A percentile compares a stretch with the other conserved stretches of the same genome.
Evolutionary conservation across 2,797 vertebrate species (phyloP).

Genomic region (Periparus ater): DNA sequence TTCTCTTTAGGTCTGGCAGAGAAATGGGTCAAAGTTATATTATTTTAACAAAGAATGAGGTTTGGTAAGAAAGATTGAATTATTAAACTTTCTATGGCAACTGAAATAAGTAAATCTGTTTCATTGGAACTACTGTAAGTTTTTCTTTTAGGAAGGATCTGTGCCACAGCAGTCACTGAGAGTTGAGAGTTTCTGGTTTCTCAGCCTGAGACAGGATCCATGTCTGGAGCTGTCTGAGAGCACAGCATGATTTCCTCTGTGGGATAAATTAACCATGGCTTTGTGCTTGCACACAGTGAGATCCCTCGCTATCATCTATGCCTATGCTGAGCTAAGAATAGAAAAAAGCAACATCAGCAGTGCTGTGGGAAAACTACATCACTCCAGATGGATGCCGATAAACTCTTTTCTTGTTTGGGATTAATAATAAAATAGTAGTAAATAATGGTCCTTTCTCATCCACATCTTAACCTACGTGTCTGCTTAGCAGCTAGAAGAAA

Average conservation of each 20-base stretch:
- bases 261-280: constrained; percentile 55
- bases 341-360: constrained; percentile 66
- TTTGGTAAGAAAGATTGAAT: background rate
- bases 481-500: background rate
- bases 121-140: constrained; percentile 1
- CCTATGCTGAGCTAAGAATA: constrained; percentile 58
- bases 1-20: background rate
- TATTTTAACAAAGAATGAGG: background rate
- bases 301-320: constrained; percentile 21
- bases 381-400: constrained; percentile 63
- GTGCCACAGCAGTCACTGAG: constrained; percentile 34
- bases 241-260: constrained; percentile 57
- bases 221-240: constrained; percentile 60
- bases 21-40: background rate
- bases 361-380: constrained; percentile 58
- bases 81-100: background rate
- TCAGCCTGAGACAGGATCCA: constrained; percentile 38
- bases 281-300: constrained; percentile 49
- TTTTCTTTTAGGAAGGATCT: constrained; percentile 13
- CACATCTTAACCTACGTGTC: background rate
- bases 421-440: constrained; percentile 25
- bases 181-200: constrained; percentile 47
- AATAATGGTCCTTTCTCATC: background rate
- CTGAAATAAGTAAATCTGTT: background rate
- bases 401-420: constrained; percentile 2